Percentiles rank a stretch among this genome's conserved stretches.
Conservation (phyloP, 2,888 invertebrate species). For the Serripes groenlandicus region DNA sequence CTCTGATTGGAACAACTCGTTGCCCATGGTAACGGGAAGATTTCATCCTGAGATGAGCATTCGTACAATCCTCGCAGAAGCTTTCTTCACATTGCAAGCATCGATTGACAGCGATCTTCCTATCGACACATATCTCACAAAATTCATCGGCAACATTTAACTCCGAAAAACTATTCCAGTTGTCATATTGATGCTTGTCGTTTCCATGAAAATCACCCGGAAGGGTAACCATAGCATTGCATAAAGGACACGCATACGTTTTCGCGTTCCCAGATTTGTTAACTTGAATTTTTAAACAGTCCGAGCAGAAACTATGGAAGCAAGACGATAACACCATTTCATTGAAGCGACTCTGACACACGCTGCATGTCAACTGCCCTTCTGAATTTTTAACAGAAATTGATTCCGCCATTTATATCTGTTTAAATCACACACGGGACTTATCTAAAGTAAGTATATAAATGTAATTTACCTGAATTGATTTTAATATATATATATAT, state of each 20-base stretch:
- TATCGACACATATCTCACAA: conserved; percentile 53
- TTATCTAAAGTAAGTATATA: too few species aligned
- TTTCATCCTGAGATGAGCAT: conserved; percentile 61
- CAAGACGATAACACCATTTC: conserved; percentile 60
- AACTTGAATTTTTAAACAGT: conserved; percentile 42
- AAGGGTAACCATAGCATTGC: conserved; percentile 38
- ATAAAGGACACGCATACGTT: conserved; percentile 52
- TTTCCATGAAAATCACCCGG: conserved; percentile 1
- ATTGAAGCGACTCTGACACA: conserved; percentile 44
- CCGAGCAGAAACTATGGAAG: conserved; percentile 59
- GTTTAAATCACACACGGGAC: too few species aligned
- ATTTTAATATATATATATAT: too few species aligned
- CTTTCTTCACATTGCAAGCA: conserved; percentile 60
- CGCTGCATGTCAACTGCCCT: conserved; percentile 47
- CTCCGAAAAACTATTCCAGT: background rate
- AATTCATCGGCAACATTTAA: background rate
- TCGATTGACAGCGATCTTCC: conserved; percentile 39
- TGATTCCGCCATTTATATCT: conserved; percentile 60
- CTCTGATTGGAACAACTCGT: conserved; percentile 48
- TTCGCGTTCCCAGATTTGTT: conserved; percentile 3
- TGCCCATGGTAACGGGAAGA: conserved; percentile 61
- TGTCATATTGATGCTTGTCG: background rate
- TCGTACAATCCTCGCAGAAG: conserved; percentile 53
- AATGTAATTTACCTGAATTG: too few species aligned
- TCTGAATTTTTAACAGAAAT: conserved; percentile 33